Evolutionary conservation across 2,888 invertebrate genomes (phyloP).

Genomic region (Brassicogethes aeneus): DNA sequence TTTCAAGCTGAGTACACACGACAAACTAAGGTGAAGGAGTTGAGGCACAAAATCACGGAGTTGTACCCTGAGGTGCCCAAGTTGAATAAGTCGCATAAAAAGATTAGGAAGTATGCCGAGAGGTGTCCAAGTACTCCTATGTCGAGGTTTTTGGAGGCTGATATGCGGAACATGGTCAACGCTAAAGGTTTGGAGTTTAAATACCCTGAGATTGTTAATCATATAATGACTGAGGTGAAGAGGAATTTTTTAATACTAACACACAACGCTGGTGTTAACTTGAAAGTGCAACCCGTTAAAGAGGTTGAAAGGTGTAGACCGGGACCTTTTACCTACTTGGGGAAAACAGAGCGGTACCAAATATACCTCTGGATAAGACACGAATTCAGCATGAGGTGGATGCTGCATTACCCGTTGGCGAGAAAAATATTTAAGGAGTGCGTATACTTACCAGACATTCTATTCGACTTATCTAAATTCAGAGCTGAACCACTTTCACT

Average conservation of each 20-base stretch:
- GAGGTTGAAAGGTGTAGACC: conserved; percentile 44
- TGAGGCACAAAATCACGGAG: conserved; percentile 25
- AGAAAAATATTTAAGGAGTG: conserved; percentile 49
- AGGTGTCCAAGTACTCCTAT: conserved; percentile 52
- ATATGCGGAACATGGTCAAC: conserved; percentile 50
- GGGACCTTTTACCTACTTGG: conserved; percentile 51
- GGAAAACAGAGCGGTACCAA: conserved; percentile 51
- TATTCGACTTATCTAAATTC: conserved; percentile 39
- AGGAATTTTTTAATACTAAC: conserved; percentile 51
- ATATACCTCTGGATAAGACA: conserved; percentile 50
- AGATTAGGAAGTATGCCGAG: conserved; percentile 49
- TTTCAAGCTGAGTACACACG: conserved; percentile 30
- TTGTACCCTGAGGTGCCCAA: conserved; percentile 30
- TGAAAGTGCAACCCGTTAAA: conserved; percentile 51
- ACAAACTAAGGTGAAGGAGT: conserved; percentile 28
- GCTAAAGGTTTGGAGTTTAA: conserved; percentile 47
- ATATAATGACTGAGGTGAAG: conserved; percentile 48
- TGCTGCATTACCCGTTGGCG: conserved; percentile 55
- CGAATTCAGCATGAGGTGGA: conserved; percentile 47
- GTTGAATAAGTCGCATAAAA: conserved; percentile 33
- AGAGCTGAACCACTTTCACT: conserved; percentile 23
- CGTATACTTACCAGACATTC: conserved; percentile 43
- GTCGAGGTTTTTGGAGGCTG: conserved; percentile 51
- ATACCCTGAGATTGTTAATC: conserved; percentile 47
- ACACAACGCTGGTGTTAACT: conserved; percentile 55